Conservation (phyloP, 2,113 vertebrate genomes). For the Trematomus loennbergii region DNA sequence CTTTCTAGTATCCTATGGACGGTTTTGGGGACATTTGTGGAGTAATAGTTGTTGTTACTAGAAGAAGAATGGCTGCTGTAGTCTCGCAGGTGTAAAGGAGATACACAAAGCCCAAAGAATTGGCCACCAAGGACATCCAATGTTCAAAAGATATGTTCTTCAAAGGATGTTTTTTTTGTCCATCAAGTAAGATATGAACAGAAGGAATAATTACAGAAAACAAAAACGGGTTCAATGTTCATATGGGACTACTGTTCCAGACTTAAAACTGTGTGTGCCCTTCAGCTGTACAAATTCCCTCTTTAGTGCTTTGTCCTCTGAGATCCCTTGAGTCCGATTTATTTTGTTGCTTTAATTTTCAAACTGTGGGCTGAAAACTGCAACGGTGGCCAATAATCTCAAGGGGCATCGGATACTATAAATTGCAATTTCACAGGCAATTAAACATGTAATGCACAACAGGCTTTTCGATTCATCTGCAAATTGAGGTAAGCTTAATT, state of each 20-base stretch:
- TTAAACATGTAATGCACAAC: slow-evolving; percentile 22
- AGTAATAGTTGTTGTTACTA: slow-evolving; percentile 61
- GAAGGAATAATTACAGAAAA: neutral
- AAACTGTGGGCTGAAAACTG: slow-evolving; percentile 49
- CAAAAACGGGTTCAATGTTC: neutral
- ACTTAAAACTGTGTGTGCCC: neutral
- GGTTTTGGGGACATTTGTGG: slow-evolving; percentile 4
- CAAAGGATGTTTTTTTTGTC: neutral
- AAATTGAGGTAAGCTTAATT: slow-evolving; percentile 59
- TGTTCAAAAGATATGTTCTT: neutral
- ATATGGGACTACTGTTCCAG: neutral
- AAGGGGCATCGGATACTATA: slow-evolving; percentile 65
- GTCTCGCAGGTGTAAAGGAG: no score
- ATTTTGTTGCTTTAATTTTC: slow-evolving; percentile 52
- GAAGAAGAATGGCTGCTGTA: no score
- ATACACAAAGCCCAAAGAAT: slow-evolving; percentile 59
- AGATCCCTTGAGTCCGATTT: slow-evolving; percentile 45
- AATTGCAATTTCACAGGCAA: slow-evolving; percentile 46
- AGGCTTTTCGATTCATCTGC: slow-evolving; percentile 5
- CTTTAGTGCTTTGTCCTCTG: slow-evolving; percentile 27
- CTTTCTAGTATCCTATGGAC: no score
- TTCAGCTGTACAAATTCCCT: slow-evolving; percentile 10
- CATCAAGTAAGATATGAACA: neutral
- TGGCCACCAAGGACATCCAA: slow-evolving; percentile 25
- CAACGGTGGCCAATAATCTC: slow-evolving; percentile 47